Evolutionary conservation across 2,797 vertebrate species (phyloP).

Genomic region (Acropternis orthonyx): DNA sequence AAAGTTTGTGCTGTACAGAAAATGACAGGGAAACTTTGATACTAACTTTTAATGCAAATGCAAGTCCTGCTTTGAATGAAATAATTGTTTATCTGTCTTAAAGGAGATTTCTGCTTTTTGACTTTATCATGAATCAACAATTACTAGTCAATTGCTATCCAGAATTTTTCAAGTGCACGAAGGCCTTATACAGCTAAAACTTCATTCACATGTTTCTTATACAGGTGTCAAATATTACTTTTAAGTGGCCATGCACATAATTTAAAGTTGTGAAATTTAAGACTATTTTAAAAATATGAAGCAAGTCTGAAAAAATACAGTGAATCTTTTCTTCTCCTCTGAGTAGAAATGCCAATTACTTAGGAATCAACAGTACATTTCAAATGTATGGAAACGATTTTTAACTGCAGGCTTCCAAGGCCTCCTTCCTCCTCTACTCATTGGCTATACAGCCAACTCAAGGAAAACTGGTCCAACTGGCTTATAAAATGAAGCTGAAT

Average conservation of each 20-base stretch:
- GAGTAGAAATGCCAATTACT: not conserved
- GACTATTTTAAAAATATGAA: not conserved
- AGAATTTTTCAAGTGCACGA: not conserved
- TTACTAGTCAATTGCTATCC: not conserved
- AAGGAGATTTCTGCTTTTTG: not conserved
- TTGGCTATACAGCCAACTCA: accelerated
- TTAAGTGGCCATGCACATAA: not conserved
- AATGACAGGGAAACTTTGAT: not conserved
- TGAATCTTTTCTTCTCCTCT: not conserved
- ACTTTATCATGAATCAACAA: not conserved
- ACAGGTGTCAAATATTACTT: not conserved
- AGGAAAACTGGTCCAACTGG: not conserved
- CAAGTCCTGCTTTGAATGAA: not conserved
- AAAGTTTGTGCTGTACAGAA: not conserved
- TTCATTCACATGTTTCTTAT: not conserved
- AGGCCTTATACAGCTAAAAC: not conserved
- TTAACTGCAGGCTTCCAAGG: not conserved
- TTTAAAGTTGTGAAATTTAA: not conserved
- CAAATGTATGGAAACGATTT: not conserved
- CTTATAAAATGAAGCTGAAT: not conserved
- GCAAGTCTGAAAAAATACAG: not conserved
- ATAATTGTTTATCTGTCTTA: not conserved
- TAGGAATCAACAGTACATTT: not conserved
- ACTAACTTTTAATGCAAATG: not conserved
- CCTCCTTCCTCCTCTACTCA: not conserved